Percentiles rank a stretch among this genome's conserved stretches.
Evolutionary conservation across 92 coral and sea anemone genomes (phyloP).

Genomic region (Parazoanthus swiftii): DNA sequence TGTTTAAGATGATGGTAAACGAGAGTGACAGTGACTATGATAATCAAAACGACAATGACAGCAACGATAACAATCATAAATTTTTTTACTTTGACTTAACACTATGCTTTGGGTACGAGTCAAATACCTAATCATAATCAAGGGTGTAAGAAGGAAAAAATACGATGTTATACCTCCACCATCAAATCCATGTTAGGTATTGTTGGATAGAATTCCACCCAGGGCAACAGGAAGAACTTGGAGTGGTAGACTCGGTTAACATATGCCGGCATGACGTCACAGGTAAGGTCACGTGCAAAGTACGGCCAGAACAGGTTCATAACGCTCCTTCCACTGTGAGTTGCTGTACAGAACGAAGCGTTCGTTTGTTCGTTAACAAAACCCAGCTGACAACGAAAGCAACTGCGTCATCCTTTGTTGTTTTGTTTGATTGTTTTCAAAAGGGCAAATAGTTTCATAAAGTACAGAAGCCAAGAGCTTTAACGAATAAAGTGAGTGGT

Average conservation of each 20-base stretch:
- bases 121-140: background rate
- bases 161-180: slow-evolving; percentile 67
- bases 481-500: too few species aligned
- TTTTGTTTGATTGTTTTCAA: background rate
- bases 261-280: slow-evolving; percentile 71
- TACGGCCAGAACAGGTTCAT: slow-evolving; percentile 91
- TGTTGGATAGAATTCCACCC: slow-evolving; percentile 86
- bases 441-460: too few species aligned
- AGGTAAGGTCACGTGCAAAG: slow-evolving; percentile 73
- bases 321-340: slow-evolving; percentile 70
- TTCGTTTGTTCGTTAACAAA: background rate
- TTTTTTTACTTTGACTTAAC: background rate
- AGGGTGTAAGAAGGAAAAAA: background rate
- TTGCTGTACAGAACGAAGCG: slow-evolving; percentile 41
- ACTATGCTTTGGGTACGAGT: background rate
- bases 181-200: slow-evolving; percentile 79
- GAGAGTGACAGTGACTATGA: background rate
- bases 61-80: too few species aligned
- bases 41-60: too few species aligned
- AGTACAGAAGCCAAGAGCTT: too few species aligned
- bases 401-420: background rate
- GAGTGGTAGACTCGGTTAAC: slow-evolving; percentile 90
- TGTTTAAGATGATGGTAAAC: background rate
- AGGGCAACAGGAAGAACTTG: slow-evolving; percentile 82
- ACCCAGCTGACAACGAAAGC: background rate